These are phyloP conservation scores for Parazoanthus atlanticus DNA, from an alignment of 92 coral and sea anemone species.

Conservation along the genomic window DNA sequence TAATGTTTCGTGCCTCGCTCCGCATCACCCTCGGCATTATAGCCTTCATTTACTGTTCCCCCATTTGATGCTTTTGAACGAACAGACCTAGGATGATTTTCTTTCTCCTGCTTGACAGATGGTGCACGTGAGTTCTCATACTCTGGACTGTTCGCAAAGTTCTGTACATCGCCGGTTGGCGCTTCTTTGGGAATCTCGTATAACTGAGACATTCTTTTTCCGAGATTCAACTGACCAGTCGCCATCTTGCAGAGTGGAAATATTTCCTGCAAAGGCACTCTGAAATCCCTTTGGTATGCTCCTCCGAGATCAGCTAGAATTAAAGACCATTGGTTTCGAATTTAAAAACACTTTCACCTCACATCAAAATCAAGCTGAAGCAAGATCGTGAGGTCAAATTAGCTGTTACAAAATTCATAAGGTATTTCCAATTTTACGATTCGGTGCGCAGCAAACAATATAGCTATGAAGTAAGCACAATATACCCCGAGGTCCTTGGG, in stretches of 20 bases:
- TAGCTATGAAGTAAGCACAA: background rate
- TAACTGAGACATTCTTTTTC: background rate
- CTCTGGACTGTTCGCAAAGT: background rate
- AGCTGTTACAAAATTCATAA: background rate
- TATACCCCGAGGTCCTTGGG: background rate
- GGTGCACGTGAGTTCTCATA: background rate
- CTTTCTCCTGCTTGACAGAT: background rate
- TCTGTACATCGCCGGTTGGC: background rate
- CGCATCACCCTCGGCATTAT: background rate
- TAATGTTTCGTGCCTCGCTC: constrained; percentile 1
- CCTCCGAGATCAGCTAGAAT: background rate
- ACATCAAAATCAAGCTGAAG: background rate
- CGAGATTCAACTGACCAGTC: background rate
- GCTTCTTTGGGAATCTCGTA: background rate
- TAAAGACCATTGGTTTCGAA: background rate
- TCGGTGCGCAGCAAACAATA: constrained; percentile 32
- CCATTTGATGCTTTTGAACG: background rate
- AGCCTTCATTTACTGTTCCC: constrained; percentile 7
- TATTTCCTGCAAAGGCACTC: background rate
- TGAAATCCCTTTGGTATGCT: background rate
- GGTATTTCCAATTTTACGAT: constrained; percentile 16
- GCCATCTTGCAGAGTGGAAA: constrained; percentile 11
- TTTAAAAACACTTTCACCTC: background rate
- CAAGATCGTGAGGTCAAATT: constrained; percentile 12
- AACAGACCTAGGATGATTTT: background rate